These are phyloP conservation scores for Pangasianodon gigas DNA, from an alignment of 2,113 vertebrate genomes.

Conservation along the genomic window DNA sequence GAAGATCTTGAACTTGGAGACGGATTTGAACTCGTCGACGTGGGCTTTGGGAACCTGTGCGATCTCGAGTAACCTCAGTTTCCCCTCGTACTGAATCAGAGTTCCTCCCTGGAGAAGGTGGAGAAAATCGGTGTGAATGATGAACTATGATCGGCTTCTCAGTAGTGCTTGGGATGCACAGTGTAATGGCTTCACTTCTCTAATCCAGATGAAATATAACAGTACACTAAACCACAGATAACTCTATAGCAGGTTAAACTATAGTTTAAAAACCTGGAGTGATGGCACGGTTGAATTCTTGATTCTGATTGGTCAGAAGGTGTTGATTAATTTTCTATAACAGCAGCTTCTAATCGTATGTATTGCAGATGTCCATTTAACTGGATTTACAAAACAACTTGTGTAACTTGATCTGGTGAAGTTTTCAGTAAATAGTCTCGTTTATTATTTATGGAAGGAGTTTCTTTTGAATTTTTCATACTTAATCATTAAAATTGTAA, in stretches of 20 bases:
- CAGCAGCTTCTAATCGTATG: not conserved
- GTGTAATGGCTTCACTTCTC: not conserved
- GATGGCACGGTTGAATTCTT: not conserved
- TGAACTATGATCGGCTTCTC: not conserved
- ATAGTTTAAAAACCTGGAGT: not conserved
- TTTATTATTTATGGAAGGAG: too few species aligned
- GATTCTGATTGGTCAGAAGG: not conserved
- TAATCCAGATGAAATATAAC: not conserved
- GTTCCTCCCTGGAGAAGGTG: constrained; percentile 84
- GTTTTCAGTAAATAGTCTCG: too few species aligned
- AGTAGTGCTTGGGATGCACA: not conserved
- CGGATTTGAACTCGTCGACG: constrained; percentile 97
- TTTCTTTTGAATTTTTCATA: too few species aligned
- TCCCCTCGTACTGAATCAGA: constrained; percentile 91
- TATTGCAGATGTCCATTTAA: not conserved
- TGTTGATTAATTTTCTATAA: not conserved
- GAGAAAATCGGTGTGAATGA: not conserved
- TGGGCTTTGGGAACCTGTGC: constrained; percentile 96
- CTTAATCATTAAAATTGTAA: too few species aligned
- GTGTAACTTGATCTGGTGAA: too few species aligned
- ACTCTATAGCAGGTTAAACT: not conserved
- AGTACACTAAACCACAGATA: not conserved
- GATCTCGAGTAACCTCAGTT: constrained; percentile 94
- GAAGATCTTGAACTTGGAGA: constrained; percentile 99
- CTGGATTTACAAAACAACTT: too few species aligned